Evolutionary conservation across 53 echinoderm and acorn worm genomes (phyloP).

Genomic region (Echinometra lucunter): DNA sequence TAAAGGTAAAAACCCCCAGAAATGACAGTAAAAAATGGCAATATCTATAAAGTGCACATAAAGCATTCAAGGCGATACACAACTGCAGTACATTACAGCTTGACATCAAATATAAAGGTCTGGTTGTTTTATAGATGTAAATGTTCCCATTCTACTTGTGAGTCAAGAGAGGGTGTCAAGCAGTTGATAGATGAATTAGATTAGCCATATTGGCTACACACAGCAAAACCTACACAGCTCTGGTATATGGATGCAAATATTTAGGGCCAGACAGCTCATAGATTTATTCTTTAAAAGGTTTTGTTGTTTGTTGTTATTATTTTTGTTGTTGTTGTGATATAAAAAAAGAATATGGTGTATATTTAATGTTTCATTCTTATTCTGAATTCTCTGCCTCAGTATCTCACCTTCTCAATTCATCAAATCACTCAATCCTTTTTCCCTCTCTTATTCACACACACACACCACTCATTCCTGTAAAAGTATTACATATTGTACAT

Average conservation of each 20-base stretch:
- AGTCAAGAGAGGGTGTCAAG: conserved; percentile 4
- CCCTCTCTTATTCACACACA: no score
- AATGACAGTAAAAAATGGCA: no score
- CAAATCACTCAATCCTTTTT: no score
- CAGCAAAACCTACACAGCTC: not conserved
- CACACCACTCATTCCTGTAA: no score
- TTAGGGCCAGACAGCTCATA: not conserved
- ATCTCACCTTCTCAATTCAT: no score
- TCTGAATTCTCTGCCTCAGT: no score
- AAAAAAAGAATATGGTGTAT: not conserved
- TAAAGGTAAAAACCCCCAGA: no score
- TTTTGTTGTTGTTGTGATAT: not conserved
- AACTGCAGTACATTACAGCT: not conserved
- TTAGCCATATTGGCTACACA: not conserved
- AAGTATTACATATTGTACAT: no score
- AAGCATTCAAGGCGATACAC: no score
- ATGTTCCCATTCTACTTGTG: not conserved
- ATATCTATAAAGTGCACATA: no score
- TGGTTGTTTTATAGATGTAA: not conserved
- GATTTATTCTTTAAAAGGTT: not conserved
- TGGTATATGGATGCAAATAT: not conserved
- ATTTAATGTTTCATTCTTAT: not conserved
- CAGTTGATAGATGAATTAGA: conserved; percentile 3
- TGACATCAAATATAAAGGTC: not conserved
- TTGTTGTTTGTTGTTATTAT: no score